These are phyloP conservation scores for Drosophila sordidapex DNA, from an alignment of 2,888 invertebrate genomes.

Conservation along the genomic window DNA sequence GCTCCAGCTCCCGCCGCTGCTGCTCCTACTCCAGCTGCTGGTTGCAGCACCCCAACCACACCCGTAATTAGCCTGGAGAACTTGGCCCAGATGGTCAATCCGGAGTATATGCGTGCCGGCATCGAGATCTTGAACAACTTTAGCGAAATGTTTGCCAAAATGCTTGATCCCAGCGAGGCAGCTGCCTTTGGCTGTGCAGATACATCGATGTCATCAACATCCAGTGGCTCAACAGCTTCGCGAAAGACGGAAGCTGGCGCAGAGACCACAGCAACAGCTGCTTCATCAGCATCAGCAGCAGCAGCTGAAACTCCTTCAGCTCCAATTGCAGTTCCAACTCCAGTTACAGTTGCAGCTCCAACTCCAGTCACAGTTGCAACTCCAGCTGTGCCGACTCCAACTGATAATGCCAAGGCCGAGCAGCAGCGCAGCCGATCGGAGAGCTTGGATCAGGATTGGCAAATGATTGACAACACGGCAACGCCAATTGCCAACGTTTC, in stretches of 20 bases:
- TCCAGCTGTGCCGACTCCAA: slow-evolving; percentile 14
- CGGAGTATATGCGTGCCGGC: slow-evolving; percentile 82
- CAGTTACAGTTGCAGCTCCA: background rate
- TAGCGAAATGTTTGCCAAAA: slow-evolving; percentile 84
- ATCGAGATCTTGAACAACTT: slow-evolving; percentile 84
- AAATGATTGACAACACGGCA: slow-evolving; percentile 75
- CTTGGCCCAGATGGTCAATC: slow-evolving; percentile 77
- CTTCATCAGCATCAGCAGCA: slow-evolving; percentile 4
- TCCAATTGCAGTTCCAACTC: background rate
- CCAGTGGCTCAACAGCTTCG: slow-evolving; percentile 25
- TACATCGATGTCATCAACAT: slow-evolving; percentile 25
- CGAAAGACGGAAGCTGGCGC: slow-evolving; percentile 23
- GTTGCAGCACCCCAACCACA: slow-evolving; percentile 46
- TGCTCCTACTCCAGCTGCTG: slow-evolving; percentile 1
- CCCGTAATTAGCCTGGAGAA: slow-evolving; percentile 67
- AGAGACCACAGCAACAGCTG: slow-evolving; percentile 17
- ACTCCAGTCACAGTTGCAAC: background rate
- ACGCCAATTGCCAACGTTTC: slow-evolving; percentile 32
- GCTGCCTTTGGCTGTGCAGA: slow-evolving; percentile 49
- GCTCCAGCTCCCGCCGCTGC: background rate
- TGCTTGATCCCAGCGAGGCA: slow-evolving; percentile 80
- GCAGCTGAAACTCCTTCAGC: background rate
- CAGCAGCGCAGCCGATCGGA: slow-evolving; percentile 58
- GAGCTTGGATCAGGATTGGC: slow-evolving; percentile 80
- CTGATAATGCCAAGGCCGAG: slow-evolving; percentile 12